Evolutionary conservation across 1,140 invertebrate species (phyloP).

Genomic region (Nasonia vitripennis): DNA sequence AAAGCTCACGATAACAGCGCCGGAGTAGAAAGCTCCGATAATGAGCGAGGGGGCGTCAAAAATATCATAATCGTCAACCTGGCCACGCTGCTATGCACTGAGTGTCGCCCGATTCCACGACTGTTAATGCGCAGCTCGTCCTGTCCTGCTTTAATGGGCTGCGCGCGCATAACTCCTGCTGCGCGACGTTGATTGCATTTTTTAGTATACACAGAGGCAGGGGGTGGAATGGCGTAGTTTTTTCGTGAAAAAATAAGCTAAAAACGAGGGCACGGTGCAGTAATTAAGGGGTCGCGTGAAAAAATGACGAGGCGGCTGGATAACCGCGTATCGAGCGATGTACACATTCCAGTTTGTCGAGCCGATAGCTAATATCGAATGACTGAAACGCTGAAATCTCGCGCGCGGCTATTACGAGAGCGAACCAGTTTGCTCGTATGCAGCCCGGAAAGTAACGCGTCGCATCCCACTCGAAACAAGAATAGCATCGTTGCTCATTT

Average conservation of each 20-base stretch:
- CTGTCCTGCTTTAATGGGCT: not conserved
- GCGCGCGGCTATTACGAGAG: too few relatives aligned
- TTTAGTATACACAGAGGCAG: not conserved
- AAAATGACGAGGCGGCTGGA: too few relatives aligned
- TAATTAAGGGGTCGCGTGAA: not conserved
- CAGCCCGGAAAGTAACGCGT: too few relatives aligned
- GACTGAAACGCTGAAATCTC: too few relatives aligned
- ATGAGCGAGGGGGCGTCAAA: constrained; percentile 19
- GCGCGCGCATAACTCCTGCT: not conserved
- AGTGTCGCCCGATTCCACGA: not conserved
- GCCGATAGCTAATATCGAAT: too few relatives aligned
- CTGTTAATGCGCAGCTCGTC: not conserved
- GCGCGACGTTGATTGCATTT: not conserved
- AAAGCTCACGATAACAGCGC: constrained; percentile 14
- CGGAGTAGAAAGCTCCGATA: constrained; percentile 24
- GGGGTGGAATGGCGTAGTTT: too few relatives aligned
- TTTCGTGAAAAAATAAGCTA: too few relatives aligned
- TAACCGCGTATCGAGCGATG: too few relatives aligned
- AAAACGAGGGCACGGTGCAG: too few relatives aligned
- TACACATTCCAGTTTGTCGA: too few relatives aligned
- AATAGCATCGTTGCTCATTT: not conserved
- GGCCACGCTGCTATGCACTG: not conserved
- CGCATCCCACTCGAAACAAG: too few relatives aligned
- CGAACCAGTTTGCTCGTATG: too few relatives aligned
- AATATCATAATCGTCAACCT: not conserved